A percentile compares a stretch with the other conserved stretches of the same genome.
These are phyloP conservation scores for Meloe dianella DNA, from an alignment of 2,888 invertebrate genomes.

Conservation along the genomic window DNA sequence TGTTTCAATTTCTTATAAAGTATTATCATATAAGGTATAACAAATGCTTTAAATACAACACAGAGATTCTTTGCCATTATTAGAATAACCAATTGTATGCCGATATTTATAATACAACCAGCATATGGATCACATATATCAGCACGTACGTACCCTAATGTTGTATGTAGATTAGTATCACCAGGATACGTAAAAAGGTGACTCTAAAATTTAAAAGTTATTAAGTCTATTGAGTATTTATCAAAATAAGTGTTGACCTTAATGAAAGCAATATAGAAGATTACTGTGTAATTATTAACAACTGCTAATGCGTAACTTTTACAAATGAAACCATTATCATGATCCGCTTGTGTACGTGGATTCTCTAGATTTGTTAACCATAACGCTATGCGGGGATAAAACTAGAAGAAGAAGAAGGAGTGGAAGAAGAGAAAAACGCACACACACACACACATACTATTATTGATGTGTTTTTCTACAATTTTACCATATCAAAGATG, in stretches of 20 bases:
- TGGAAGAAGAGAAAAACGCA: too few species aligned
- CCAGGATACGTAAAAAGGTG: constrained; percentile 60
- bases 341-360: constrained; percentile 53
- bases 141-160: constrained; percentile 43
- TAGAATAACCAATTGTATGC: constrained; percentile 64
- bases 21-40: constrained; percentile 12
- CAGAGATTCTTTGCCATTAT: constrained; percentile 62
- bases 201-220: constrained; percentile 52
- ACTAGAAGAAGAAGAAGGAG: constrained; percentile 43
- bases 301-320: constrained; percentile 55
- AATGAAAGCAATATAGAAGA: constrained; percentile 55
- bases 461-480: too few species aligned
- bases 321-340: constrained; percentile 53
- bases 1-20: neutral
- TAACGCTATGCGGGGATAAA: constrained; percentile 48
- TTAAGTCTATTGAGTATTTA: too few species aligned
- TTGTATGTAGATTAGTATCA: constrained; percentile 45
- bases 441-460: too few species aligned
- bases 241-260: constrained; percentile 49
- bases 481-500: constrained; percentile 45
- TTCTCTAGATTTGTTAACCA: constrained; percentile 54
- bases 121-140: constrained; percentile 60
- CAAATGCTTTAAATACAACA: constrained; percentile 11
- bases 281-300: constrained; percentile 53
- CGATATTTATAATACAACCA: constrained; percentile 66